Base-by-base conservation (phyloP, 2,113 vertebrate genomes). In the Hyperopisus bebe region DNA sequence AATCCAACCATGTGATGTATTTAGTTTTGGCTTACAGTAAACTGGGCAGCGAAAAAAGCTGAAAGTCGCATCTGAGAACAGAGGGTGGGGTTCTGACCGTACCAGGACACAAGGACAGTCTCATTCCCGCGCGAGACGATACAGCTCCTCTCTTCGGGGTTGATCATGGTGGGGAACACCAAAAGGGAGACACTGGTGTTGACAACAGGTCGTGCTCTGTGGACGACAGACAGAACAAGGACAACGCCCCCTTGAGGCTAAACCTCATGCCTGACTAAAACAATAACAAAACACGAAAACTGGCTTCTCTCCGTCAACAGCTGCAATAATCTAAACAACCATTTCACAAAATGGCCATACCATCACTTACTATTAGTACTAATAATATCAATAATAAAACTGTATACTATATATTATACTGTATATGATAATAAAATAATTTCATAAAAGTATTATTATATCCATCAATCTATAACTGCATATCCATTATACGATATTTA, bases 141-240 rank as follows among this genome's bases (percentile, higher is more conserved):
- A 88, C 98, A 98, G 91, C 93, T 94, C 86, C 96, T 97, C 91
- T 98, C 98, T 55, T 98, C 98, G 0, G 97, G 97, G 93, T 98
- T 98, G 93, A 98, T 97, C 97, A 98, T 97, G 89, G 95, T 93
- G 0, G 98, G 97, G 83, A 93, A 95, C 85, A 98, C 95, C 9
- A 92, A 94, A 91, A 98, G 95, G 3, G 94, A 94, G 74, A 96
- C 96, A 9, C 93, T 97, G 91, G 96, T 94, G 88, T 96, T 96
- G 39, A 98, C 96, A 10, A 98, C 98, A 46, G 98, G 97, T 0
- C 97, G 97, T 5, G 97, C 96, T 92, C 97, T 98, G 90, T 44
- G 55, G 74, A 89, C 1, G 55, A 70, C 3, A 80, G 44, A 17
- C n/a, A 53, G 2, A 31, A 88, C 17, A 53, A 55, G 50, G 50